A percentile compares a stretch with the other conserved stretches of the same genome.
phyloP scores from a whole-genome alignment of 2,888 invertebrate genomes.

The Parnassius orleans region DNA sequence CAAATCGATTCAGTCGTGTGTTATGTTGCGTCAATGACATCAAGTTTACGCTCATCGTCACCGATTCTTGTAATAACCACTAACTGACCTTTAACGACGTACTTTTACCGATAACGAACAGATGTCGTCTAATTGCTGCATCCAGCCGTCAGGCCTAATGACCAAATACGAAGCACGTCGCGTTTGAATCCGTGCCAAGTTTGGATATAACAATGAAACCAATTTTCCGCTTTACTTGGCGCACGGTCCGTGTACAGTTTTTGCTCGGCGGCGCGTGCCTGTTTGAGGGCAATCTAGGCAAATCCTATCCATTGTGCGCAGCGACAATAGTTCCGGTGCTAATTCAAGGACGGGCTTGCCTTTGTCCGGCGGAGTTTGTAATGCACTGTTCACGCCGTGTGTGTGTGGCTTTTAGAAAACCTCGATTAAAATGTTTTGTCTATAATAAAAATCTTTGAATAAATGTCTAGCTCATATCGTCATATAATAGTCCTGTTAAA shows the following conservation, averaged over 20 bases:
- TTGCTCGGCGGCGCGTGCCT: slow-evolving; percentile 54
- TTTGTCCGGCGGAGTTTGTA: slow-evolving; percentile 46
- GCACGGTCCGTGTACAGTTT: slow-evolving; percentile 44
- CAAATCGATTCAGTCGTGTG: background rate
- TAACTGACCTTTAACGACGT: slow-evolving; percentile 19
- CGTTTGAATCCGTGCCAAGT: slow-evolving; percentile 24
- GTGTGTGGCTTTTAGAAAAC: slow-evolving; percentile 1
- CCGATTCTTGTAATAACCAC: slow-evolving; percentile 4
- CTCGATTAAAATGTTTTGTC: background rate
- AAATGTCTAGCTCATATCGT: too few relatives aligned
- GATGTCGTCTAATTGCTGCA: slow-evolving; percentile 21
- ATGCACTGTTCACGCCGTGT: slow-evolving; percentile 6
- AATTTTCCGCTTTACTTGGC: slow-evolving; percentile 43
- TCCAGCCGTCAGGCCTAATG: slow-evolving; percentile 15
- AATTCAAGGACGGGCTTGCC: slow-evolving; percentile 68
- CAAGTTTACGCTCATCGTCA: slow-evolving; percentile 12
- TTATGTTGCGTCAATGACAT: slow-evolving; percentile 9
- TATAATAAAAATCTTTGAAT: too few relatives aligned
- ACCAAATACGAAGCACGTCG: slow-evolving; percentile 18
- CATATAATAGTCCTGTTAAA: too few relatives aligned
- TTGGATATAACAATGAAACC: slow-evolving; percentile 24
- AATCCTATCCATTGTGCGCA: slow-evolving; percentile 69
- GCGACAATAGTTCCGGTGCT: slow-evolving; percentile 72
- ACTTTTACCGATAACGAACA: slow-evolving; percentile 17
- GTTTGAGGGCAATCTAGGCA: slow-evolving; percentile 55